These are phyloP conservation scores for Aplysina aerophoba DNA, from an alignment of 37 sponge, comb jelly and placozoan species.

Conservation along the genomic window DNA sequence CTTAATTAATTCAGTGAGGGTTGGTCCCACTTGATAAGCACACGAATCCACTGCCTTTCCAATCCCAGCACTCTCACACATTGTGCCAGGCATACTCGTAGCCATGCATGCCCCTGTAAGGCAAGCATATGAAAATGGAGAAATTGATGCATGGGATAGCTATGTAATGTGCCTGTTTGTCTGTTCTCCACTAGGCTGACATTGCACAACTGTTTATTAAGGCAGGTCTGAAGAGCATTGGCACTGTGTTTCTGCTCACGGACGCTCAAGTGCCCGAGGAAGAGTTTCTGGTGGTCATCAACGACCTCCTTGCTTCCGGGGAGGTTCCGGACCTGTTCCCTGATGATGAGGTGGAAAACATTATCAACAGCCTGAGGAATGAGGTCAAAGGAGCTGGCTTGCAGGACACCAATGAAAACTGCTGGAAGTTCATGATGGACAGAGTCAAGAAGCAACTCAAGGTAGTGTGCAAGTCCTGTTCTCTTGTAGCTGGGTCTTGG, in stretches of 20 bases:
- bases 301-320: constrained; percentile 96
- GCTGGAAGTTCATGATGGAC: constrained; percentile 97
- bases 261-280: constrained; percentile 99
- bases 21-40: no score
- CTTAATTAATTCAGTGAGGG: no score
- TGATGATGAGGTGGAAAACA: constrained; percentile 90
- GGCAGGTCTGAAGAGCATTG: constrained; percentile 96
- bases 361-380: constrained; percentile 83
- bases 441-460: constrained; percentile 92
- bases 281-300: constrained; percentile 95
- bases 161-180: no score
- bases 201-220: constrained; percentile 94
- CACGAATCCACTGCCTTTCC: no score
- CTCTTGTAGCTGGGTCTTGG: neutral
- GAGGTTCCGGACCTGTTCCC: constrained; percentile 96
- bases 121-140: no score
- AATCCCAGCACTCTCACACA: no score
- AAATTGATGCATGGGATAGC: no score
- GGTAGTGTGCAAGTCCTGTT: neutral
- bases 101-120: no score
- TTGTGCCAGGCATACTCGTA: no score
- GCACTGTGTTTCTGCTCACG: constrained; percentile 98
- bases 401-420: constrained; percentile 94
- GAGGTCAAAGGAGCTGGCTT: constrained; percentile 92
- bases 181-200: constrained; percentile 57